Evolutionary conservation across 2,113 vertebrate genomes (phyloP), one percentile per base, ranked within the genome.

Genomic region (Centropus bengalensis): DNA sequence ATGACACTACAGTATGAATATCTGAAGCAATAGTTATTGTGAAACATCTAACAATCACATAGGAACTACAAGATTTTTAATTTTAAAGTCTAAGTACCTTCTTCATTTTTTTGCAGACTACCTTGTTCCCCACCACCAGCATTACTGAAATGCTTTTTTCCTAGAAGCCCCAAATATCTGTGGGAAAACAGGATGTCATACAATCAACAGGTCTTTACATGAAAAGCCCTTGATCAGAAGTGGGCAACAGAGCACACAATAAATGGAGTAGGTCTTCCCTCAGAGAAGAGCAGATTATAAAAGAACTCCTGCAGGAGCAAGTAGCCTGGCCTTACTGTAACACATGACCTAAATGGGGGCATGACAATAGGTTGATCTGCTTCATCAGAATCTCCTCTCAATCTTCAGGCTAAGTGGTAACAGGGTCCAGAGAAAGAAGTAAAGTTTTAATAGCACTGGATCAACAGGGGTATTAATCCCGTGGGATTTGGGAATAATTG

Each of bases 401-500:
- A 52, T 60, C 60, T 60, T 80, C 62, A 89, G 24, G 47, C 51
- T 82, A 95, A 76, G 36, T 82, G 62, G 63, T 91, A 56, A 70
- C 67, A 80, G 13, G 63, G 40, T 82, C 74, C 45, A 77, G 51
- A 80, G 9, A 59, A 89, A 78, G 63, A 73, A 67, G 38, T 51
- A 75, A 75, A 79, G 16, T 91, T 91, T 55, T 42, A 47, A 6
- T 52, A 88, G 59, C 17, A 60, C 70, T 30, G 45, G 59, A 64
- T 69, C 74, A 87, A 58, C 63, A 74, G 47, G 59, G 88, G 59
- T 89, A 79, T 80, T 86, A 91, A 82, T 64, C 76, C 88, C 64
- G 12, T 71, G 73, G 60, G 79, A 86, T 83, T 45, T 82, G 36
- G 75, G 75, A 95, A 66, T 83, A 94, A 95, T 88, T 95, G 88